Evolutionary conservation across 1,140 invertebrate genomes (phyloP).

Genomic region (Lepidostoma basale): DNA sequence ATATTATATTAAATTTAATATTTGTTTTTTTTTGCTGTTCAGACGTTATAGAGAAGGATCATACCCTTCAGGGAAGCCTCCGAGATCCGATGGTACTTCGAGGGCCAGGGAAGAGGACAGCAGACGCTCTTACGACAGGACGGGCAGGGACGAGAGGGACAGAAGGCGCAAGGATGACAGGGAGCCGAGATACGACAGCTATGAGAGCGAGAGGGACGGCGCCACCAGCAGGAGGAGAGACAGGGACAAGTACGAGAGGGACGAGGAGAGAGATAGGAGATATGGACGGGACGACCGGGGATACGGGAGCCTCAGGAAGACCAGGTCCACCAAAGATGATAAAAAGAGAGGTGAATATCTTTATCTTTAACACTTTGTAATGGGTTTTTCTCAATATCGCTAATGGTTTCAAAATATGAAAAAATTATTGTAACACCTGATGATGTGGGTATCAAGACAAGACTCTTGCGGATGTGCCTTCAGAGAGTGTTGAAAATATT

Average conservation of each 20-base stretch:
- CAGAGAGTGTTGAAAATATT: too few species aligned
- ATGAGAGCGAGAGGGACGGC: slow-evolving; percentile 52
- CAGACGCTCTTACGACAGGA: slow-evolving; percentile 42
- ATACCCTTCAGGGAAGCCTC: slow-evolving; percentile 54
- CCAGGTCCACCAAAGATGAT: slow-evolving; percentile 45
- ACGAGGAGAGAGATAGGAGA: slow-evolving; percentile 39
- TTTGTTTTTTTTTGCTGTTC: slow-evolving; percentile 27
- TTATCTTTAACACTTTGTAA: too few species aligned
- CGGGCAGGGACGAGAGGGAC: slow-evolving; percentile 54
- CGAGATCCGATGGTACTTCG: slow-evolving; percentile 48
- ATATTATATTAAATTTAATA: background rate
- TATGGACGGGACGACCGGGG: slow-evolving; percentile 24
- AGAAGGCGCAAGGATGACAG: slow-evolving; percentile 50
- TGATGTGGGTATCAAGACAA: too few species aligned
- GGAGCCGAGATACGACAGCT: slow-evolving; percentile 49
- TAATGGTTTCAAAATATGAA: too few species aligned
- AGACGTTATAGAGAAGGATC: slow-evolving; percentile 55
- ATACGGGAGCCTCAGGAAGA: slow-evolving; percentile 23
- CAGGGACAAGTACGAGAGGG: slow-evolving; percentile 36
- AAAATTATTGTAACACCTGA: too few species aligned
- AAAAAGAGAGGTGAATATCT: slow-evolving; percentile 49
- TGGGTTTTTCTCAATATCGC: too few species aligned
- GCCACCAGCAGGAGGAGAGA: slow-evolving; percentile 38
- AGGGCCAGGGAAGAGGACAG: slow-evolving; percentile 42
- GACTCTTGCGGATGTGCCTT: too few species aligned